Evolutionary conservation across 2,113 vertebrate species (phyloP).

Genomic region (Tor tambroides): DNA sequence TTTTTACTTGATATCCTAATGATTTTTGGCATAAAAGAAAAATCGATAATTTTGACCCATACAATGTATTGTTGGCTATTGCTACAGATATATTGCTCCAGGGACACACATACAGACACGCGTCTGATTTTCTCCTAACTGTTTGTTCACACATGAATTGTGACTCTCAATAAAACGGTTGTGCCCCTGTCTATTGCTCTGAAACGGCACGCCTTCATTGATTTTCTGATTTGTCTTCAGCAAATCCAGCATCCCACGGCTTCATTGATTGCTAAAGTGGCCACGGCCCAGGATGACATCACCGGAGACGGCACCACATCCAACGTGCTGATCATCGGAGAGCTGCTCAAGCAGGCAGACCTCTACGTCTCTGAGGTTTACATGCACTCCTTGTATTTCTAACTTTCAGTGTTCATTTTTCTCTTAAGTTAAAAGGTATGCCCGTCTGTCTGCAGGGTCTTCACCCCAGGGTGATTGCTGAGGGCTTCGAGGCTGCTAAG

Average conservation of each 20-base stretch:
- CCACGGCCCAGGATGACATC: conserved; percentile 97
- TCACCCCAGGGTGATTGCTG: conserved; percentile 94
- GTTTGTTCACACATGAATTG: too few species aligned
- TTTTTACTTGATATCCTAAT: too few species aligned
- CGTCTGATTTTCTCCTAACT: too few species aligned
- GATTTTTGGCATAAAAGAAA: too few species aligned
- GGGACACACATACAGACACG: too few species aligned
- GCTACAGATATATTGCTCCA: too few species aligned
- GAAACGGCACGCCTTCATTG: not conserved
- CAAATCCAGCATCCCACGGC: conserved; percentile 99
- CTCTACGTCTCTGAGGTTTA: conserved; percentile 94
- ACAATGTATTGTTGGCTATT: too few species aligned
- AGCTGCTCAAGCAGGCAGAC: conserved; percentile 95
- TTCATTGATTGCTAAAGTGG: conserved; percentile 96
- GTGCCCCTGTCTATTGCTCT: not conserved
- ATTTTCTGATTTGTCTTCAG: conserved; percentile 65
- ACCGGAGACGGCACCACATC: conserved; percentile 98
- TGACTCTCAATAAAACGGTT: too few species aligned
- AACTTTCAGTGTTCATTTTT: too few species aligned
- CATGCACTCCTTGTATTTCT: not conserved
- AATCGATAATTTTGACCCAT: too few species aligned
- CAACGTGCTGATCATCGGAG: conserved; percentile 96
- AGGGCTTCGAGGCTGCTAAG: conserved; percentile 96
- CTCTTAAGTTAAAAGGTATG: not conserved
- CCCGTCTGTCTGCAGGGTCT: conserved; percentile 80